Evolutionary conservation across 92 coral and sea anemone genomes (phyloP).

Genomic region (Porites lobata): DNA sequence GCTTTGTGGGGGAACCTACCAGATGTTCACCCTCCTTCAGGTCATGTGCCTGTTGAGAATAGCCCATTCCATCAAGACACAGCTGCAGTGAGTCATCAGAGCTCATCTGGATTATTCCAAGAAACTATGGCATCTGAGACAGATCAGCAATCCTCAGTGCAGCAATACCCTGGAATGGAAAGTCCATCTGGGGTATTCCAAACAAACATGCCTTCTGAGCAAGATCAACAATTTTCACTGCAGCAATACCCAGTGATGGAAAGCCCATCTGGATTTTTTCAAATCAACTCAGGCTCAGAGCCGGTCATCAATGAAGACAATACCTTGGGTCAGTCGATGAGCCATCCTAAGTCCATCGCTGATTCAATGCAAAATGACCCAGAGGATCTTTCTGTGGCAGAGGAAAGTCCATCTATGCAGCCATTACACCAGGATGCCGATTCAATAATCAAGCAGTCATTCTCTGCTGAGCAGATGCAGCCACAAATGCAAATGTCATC

Average conservation of each 20-base stretch:
- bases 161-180: not conserved
- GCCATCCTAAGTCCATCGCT: not conserved
- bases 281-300: not conserved
- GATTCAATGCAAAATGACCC: not conserved
- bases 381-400: not conserved
- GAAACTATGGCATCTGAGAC: not conserved
- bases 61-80: not conserved
- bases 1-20: slow-evolving; percentile 8
- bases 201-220: not conserved
- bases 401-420: not conserved
- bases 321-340: not conserved
- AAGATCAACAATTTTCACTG: not conserved
- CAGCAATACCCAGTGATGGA: not conserved
- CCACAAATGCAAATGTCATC: not conserved
- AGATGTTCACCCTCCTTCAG: not conserved
- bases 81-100: not conserved
- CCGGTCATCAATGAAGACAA: not conserved
- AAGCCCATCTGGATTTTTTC: not conserved
- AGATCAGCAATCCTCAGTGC: not conserved
- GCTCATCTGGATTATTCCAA: not conserved
- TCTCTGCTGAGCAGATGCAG: not conserved
- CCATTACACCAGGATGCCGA: not conserved
- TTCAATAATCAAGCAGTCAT: not conserved
- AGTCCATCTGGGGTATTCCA: not conserved
- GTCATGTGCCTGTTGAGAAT: not conserved